Percentiles rank a stretch among this genome's conserved stretches.
Conservation (phyloP, 2,888 invertebrate genomes). For the Tachina fera region DNA sequence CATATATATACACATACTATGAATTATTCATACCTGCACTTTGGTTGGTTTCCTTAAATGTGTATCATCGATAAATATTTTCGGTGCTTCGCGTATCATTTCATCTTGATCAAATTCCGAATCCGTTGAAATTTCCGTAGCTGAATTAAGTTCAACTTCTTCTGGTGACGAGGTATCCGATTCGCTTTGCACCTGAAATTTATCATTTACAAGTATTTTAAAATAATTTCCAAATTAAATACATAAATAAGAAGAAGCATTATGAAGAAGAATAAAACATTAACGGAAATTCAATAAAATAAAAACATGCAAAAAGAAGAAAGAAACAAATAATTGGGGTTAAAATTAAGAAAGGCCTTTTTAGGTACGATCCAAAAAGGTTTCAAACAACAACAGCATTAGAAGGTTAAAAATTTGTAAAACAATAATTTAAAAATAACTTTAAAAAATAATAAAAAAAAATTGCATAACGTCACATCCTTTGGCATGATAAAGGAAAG, state of each 20-base stretch:
- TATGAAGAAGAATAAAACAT: slow-evolving; percentile 30
- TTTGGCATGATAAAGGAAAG: slow-evolving; percentile 1
- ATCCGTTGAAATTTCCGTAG: slow-evolving; percentile 96
- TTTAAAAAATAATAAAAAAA: slow-evolving; percentile 39
- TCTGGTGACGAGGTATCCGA: slow-evolving; percentile 87
- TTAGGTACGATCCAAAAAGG: slow-evolving; percentile 83
- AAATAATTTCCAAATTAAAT: neutral
- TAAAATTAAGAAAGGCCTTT: slow-evolving; percentile 75
- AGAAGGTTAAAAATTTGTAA: slow-evolving; percentile 48
- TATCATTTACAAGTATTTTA: slow-evolving; percentile 13
- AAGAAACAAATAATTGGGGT: slow-evolving; percentile 44
- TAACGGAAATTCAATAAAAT: slow-evolving; percentile 19
- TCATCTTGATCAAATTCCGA: slow-evolving; percentile 95
- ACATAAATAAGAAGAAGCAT: neutral
- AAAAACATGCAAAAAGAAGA: slow-evolving; percentile 53
- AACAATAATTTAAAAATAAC: slow-evolving; percentile 51
- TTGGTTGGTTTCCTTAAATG: slow-evolving; percentile 86
- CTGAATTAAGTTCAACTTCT: slow-evolving; percentile 91
- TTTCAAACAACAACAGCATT: slow-evolving; percentile 73
- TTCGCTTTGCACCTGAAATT: slow-evolving; percentile 86
- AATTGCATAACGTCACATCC: slow-evolving; percentile 4
- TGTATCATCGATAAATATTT: slow-evolving; percentile 89
- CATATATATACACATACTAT: neutral
- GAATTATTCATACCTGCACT: slow-evolving; percentile 84
- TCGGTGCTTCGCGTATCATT: slow-evolving; percentile 87